These are phyloP conservation scores for Hylaea fasciaria DNA, from an alignment of 2,888 invertebrate genomes.

Conservation along the genomic window DNA sequence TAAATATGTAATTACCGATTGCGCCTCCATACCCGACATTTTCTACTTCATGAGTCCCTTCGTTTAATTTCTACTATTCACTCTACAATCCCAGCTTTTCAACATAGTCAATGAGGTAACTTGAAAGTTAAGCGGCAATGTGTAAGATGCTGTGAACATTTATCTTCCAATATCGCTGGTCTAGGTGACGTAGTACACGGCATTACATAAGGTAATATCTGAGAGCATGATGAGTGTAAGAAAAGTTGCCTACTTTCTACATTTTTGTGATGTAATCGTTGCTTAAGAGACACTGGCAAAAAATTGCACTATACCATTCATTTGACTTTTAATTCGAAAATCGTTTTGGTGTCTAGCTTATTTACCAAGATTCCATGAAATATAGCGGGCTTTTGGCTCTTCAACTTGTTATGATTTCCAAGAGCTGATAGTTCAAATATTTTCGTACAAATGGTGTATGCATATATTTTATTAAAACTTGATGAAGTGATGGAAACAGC, in stretches of 20 bases:
- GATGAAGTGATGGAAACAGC: no score
- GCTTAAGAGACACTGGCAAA: constrained; percentile 15
- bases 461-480: no score
- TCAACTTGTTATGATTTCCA: no score
- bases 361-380: neutral
- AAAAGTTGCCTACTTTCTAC: constrained; percentile 36
- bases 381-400: no score
- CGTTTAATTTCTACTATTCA: neutral
- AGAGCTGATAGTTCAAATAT: no score
- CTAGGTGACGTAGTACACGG: neutral
- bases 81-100: constrained; percentile 12
- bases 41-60: neutral
- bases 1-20: neutral
- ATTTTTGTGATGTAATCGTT: constrained; percentile 23
- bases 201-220: constrained; percentile 29
- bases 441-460: no score
- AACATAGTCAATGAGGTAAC: neutral
- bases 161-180: constrained; percentile 9
- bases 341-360: neutral
- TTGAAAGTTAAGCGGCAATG: constrained; percentile 19
- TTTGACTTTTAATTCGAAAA: neutral
- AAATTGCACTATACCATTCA: constrained; percentile 2
- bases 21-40: neutral
- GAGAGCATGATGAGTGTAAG: constrained; percentile 32
- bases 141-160: neutral